These are phyloP conservation scores for Sarcophaga peregrina DNA, from an alignment of 1,140 invertebrate species.

Conservation along the genomic window DNA sequence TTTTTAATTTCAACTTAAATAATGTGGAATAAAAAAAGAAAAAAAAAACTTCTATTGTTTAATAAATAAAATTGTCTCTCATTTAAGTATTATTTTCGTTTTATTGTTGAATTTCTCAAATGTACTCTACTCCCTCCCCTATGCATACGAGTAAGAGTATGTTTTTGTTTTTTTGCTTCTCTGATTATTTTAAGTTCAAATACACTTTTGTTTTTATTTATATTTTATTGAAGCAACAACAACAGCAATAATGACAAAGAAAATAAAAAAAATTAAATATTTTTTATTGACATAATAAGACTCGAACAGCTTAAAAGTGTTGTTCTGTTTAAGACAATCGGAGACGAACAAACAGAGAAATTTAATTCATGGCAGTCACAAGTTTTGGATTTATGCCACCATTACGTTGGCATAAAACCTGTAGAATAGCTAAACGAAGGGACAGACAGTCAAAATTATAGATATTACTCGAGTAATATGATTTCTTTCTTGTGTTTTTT, in stretches of 20 bases:
- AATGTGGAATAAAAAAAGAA: background rate
- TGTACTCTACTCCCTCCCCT: too few relatives aligned
- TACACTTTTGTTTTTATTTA: background rate
- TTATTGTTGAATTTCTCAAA: too few relatives aligned
- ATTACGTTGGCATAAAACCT: too few relatives aligned
- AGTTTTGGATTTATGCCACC: background rate
- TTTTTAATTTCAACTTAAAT: slow-evolving; percentile 2
- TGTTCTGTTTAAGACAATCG: background rate
- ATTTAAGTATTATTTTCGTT: background rate
- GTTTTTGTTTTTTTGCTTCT: background rate
- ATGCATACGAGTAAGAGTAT: too few relatives aligned
- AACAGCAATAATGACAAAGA: background rate
- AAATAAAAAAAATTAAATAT: background rate
- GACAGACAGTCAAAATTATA: background rate
- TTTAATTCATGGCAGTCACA: slow-evolving; percentile 38
- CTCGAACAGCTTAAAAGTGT: slow-evolving; percentile 39
- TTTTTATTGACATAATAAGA: slow-evolving; percentile 38
- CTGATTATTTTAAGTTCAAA: slow-evolving; percentile 7
- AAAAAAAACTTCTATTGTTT: background rate
- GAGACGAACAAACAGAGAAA: slow-evolving; percentile 19
- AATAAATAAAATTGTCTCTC: slow-evolving; percentile 25
- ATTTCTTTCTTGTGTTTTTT: too few relatives aligned
- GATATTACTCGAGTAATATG: background rate
- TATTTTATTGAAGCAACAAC: background rate
- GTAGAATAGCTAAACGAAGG: too few relatives aligned